A percentile compares a stretch with the other conserved stretches of the same genome.
These are phyloP conservation scores for Egretta garzetta DNA, from an alignment of 2,113 vertebrate species.

Conservation along the genomic window DNA sequence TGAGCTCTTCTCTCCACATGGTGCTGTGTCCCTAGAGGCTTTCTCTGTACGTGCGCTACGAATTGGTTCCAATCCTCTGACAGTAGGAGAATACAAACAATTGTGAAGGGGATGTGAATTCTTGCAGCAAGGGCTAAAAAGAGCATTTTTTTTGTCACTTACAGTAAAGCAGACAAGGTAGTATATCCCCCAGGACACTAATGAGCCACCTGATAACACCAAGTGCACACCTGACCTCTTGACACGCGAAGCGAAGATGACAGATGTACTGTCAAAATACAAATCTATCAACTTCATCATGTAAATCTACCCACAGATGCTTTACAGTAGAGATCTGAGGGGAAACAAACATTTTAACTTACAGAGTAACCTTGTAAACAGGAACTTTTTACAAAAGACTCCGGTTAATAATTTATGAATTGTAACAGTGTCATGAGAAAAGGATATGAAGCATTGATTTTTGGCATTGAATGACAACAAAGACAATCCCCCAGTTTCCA, in stretches of 20 bases:
- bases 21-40: neutral
- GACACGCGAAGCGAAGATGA: constrained; percentile 62
- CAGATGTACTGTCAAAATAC: constrained; percentile 72
- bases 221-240: constrained; percentile 53
- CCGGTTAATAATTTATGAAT: constrained; percentile 86
- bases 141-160: constrained; percentile 23
- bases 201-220: constrained; percentile 61
- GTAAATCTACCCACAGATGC: constrained; percentile 52
- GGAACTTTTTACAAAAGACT: constrained; percentile 84
- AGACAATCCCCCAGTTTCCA: constrained; percentile 53
- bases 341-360: constrained; percentile 84
- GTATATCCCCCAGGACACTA: constrained; percentile 33
- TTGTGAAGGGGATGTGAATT: neutral
- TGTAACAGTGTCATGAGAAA: constrained; percentile 78
- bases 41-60: fast-evolving
- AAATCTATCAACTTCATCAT: constrained; percentile 65
- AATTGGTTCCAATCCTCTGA: neutral
- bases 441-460: constrained; percentile 80
- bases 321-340: constrained; percentile 37
- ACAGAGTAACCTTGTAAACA: constrained; percentile 88
- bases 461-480: constrained; percentile 62
- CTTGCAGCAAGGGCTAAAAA: constrained; percentile 6
- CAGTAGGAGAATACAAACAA: neutral
- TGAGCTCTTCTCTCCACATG: neutral
- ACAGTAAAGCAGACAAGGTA: constrained; percentile 31